Evolutionary conservation across 2,888 invertebrate species (phyloP), one percentile per base, ranked within the genome.

Genomic region (Polymixis flavicincta): DNA sequence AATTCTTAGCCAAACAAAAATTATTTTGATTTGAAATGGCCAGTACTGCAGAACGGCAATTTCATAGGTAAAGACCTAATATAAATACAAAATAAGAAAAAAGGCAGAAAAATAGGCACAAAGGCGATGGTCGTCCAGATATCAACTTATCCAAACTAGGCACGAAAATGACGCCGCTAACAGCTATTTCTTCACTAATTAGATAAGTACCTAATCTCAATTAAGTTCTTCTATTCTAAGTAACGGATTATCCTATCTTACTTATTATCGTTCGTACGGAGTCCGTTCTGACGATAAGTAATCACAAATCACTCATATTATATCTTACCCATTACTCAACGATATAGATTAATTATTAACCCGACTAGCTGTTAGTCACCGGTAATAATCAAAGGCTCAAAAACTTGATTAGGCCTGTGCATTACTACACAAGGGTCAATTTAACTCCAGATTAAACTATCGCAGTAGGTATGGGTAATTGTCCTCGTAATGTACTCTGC

Each of bases 401-500:
- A n/a, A 42, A 32, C 8, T 14, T 74, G 61, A 73, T 74, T 65
- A 55, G 9, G 2, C 17, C 3, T 32, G 13, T 54, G 11, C 32
- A 74, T 17, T 25, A n/a, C 17, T 22, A 42, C n/a, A 42, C 50
- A 59, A 59, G 17, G 13, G 14, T 22, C 48, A 61, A 70, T 79
- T 60, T 50, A 57, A 22, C 11, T 57, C 32, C 37, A 7, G 9
- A 50, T 69, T 69, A 55, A 54, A 57, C 25, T 60, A 22, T 59
- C 13, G 19, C 50, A 64, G 17, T 60, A 64, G 19, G 22, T 50
- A 42, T 42, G 60, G 64, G 67, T 68, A 69, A 65, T 68, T 77
- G 59, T 70, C 50, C 73, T 77, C 28, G 19, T 68, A 74, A 75
- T 72, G 37, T 13, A 4, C 54, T 45, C n/a, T 61, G 59, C 57